A percentile compares a stretch with the other conserved stretches of the same genome.
Evolutionary conservation across 2,797 vertebrate species (phyloP).

Genomic region (Gambusia yucatana): DNA sequence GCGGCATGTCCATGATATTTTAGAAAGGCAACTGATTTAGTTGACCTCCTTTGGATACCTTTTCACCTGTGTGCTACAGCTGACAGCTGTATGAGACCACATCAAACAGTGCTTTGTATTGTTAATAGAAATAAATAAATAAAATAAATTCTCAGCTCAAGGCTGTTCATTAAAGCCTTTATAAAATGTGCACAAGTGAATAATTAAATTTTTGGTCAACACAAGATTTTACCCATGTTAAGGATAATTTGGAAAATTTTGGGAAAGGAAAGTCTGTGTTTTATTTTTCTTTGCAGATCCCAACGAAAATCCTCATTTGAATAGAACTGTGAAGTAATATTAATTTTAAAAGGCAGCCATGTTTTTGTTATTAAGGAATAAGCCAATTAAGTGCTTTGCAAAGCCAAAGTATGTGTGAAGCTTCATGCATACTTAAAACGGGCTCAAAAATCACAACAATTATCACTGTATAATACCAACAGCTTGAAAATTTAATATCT

Average conservation of each 20-base stretch:
- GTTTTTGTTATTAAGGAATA: constrained; percentile 14
- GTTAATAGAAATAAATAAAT: constrained; percentile 6
- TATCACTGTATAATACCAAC: constrained; percentile 33
- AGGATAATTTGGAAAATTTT: constrained; percentile 36
- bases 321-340: not conserved
- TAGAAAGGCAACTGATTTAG: constrained; percentile 53
- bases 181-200: constrained; percentile 30
- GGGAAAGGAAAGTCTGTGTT: constrained; percentile 2
- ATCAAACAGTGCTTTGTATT: constrained; percentile 4
- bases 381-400: constrained; percentile 15
- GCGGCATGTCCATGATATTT: constrained; percentile 45
- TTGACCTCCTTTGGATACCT: constrained; percentile 56
- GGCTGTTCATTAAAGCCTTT: constrained; percentile 34
- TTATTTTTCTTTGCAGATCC: constrained; percentile 11
- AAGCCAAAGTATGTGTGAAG: constrained; percentile 19
- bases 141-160: constrained; percentile 4
- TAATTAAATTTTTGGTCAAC: constrained; percentile 28
- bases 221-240: constrained; percentile 30
- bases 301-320: not conserved
- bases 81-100: constrained; percentile 33
- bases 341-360: not conserved
- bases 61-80: constrained; percentile 48
- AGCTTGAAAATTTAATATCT: constrained; percentile 47
- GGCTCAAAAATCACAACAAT: constrained; percentile 35
- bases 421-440: constrained; percentile 25